Conservation (phyloP, 2,113 vertebrate genomes). For the Picathartes gymnocephalus region DNA sequence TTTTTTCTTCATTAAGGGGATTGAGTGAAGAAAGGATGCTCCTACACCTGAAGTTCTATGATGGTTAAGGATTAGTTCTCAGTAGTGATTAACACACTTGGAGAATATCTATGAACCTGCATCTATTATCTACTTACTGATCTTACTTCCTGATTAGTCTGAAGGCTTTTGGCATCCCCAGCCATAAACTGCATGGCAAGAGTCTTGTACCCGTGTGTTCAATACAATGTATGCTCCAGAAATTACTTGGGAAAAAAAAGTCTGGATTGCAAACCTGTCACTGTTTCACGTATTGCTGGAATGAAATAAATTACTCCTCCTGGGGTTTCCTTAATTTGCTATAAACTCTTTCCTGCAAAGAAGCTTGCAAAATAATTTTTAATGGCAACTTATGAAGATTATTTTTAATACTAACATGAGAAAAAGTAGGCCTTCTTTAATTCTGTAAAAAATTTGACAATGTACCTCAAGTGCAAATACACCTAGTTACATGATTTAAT, state of each 20-base stretch:
- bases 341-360: neutral
- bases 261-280: neutral
- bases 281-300: neutral
- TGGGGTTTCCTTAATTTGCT: neutral
- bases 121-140: neutral
- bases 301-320: neutral
- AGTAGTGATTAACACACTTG: neutral
- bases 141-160: neutral
- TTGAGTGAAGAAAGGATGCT: neutral
- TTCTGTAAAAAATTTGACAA: neutral
- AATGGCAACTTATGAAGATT: neutral
- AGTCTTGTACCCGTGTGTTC: neutral
- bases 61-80: neutral
- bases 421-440: neutral
- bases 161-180: neutral
- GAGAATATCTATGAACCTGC: neutral
- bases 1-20: neutral
- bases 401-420: neutral
- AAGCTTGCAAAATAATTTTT: neutral
- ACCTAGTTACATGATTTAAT: neutral
- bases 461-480: neutral
- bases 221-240: accelerated
- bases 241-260: neutral
- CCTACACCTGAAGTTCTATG: accelerated
- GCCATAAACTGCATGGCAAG: neutral